Percentiles rank a stretch among this genome's conserved stretches.
phyloP scores from a whole-genome alignment of 2,797 vertebrate genomes.

The Pagetopsis macropterus region DNA sequence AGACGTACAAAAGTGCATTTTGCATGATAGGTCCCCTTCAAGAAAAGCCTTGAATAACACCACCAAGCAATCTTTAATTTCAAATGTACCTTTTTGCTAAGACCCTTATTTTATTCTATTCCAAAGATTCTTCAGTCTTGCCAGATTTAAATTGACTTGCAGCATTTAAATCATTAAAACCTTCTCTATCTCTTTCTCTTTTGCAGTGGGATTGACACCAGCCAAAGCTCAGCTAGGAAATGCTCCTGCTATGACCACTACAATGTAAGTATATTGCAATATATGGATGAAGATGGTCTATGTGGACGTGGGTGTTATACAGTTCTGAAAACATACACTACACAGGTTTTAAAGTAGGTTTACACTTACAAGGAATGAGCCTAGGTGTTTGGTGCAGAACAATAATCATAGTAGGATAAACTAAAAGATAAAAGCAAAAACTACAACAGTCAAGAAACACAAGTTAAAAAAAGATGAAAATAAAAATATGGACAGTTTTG shows the following conservation, averaged over 20 bases:
- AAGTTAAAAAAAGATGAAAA: too few species aligned
- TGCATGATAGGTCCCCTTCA: neutral
- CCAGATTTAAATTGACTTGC: neutral
- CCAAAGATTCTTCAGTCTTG: neutral
- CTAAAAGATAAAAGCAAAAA: neutral
- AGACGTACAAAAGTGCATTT: too few species aligned
- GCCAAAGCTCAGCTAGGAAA: conserved; percentile 48
- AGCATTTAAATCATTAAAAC: conserved; percentile 5
- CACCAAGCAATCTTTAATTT: neutral
- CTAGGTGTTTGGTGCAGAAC: neutral
- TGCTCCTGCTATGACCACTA: conserved; percentile 52
- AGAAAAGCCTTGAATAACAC: neutral
- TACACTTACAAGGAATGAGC: neutral
- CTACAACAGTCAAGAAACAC: neutral
- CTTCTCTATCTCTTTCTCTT: neutral
- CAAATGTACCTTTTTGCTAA: too few species aligned
- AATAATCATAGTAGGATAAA: neutral
- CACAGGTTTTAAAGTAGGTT: neutral
- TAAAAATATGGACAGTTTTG: too few species aligned
- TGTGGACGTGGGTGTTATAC: conserved; percentile 1
- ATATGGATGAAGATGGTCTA: neutral
- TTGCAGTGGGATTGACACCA: conserved; percentile 53
- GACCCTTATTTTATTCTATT: neutral
- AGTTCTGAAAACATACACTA: neutral
- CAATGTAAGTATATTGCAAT: conserved; percentile 67